Conservation (phyloP, 2,797 vertebrate species). For the Geranospiza caerulescens region DNA sequence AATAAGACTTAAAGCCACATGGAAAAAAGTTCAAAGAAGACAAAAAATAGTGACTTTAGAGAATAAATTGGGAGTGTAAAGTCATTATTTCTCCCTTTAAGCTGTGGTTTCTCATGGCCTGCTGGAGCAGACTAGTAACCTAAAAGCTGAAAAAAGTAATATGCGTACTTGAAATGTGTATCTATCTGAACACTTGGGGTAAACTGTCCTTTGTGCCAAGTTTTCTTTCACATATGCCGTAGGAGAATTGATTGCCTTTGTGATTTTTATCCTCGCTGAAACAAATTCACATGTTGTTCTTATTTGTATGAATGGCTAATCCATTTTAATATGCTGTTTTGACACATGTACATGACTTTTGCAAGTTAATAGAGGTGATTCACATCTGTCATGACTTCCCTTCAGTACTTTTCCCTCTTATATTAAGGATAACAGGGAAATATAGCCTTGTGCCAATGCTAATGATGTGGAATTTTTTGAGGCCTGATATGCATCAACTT, state of each 20-base stretch:
- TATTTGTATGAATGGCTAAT: constrained; percentile 66
- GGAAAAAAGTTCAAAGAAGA: not conserved
- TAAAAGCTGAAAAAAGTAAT: constrained; percentile 6
- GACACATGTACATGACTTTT: constrained; percentile 59
- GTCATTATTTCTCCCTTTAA: not conserved
- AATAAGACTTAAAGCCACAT: not conserved
- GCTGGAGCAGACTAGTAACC: not conserved
- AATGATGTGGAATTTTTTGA: not conserved
- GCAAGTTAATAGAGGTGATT: constrained; percentile 57
- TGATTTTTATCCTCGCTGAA: constrained; percentile 53
- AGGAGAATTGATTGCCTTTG: constrained; percentile 38
- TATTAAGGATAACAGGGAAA: not conserved
- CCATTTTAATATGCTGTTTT: constrained; percentile 59
- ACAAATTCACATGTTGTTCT: constrained; percentile 60
- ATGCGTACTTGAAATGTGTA: not conserved
- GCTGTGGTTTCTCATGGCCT: not conserved
- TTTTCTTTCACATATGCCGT: constrained; percentile 3
- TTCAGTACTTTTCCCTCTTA: not conserved
- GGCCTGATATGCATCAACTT: not conserved
- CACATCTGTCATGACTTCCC: constrained; percentile 28
- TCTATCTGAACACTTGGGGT: constrained; percentile 25
- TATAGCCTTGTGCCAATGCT: not conserved
- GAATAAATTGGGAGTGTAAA: not conserved
- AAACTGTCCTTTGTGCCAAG: not conserved
- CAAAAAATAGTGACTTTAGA: not conserved